phyloP scores from a whole-genome alignment of 2,888 invertebrate genomes.

The Heliconius sara region DNA sequence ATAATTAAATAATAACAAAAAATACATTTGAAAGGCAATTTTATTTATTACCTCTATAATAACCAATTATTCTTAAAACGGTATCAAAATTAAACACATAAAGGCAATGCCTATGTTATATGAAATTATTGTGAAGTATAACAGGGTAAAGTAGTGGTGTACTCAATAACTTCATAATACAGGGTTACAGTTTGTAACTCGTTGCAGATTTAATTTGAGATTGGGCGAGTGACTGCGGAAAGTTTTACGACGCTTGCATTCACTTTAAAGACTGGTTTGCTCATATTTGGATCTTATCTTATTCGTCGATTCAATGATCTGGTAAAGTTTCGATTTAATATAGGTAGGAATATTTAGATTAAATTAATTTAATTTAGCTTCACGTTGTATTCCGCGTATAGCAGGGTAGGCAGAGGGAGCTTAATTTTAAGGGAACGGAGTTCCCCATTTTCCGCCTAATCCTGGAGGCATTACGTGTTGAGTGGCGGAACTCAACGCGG shows the following conservation, averaged over 20 bases:
- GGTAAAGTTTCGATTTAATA: neutral
- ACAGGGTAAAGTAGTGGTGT: neutral
- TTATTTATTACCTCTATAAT: no score
- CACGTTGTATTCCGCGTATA: no score
- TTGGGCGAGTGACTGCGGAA: constrained; percentile 62
- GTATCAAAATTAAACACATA: neutral
- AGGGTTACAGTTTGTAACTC: constrained; percentile 57
- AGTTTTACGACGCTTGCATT: constrained; percentile 71
- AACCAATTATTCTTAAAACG: no score
- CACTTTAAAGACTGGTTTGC: constrained; percentile 50
- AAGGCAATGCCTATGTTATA: neutral
- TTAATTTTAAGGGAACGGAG: no score
- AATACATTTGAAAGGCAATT: no score
- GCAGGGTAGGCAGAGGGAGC: no score
- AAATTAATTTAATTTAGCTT: no score
- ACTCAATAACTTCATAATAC: constrained; percentile 27
- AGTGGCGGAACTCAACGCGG: no score
- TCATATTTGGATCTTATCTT: constrained; percentile 47
- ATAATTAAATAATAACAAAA: constrained; percentile 31
- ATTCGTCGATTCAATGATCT: constrained; percentile 30
- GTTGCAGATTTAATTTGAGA: constrained; percentile 80
- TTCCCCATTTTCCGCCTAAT: no score
- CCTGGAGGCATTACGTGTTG: no score
- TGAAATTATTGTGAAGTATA: neutral
- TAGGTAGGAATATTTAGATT: neutral